These are phyloP conservation scores for Athetis lepigone DNA, from an alignment of 2,888 invertebrate genomes.

Conservation along the genomic window DNA sequence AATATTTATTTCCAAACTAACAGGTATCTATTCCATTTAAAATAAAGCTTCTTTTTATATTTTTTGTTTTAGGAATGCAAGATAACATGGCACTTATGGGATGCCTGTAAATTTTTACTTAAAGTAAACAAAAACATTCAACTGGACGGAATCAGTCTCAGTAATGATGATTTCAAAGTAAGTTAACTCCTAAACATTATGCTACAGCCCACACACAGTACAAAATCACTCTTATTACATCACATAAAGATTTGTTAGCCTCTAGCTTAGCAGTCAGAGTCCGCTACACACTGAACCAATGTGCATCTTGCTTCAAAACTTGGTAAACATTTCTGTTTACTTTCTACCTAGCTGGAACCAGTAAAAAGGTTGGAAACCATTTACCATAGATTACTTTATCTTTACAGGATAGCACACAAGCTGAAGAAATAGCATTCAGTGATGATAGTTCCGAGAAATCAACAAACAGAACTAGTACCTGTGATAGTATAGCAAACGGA, in stretches of 20 bases:
- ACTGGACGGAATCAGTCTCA: conserved; percentile 27
- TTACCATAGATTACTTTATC: conserved; percentile 22
- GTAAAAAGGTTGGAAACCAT: neutral
- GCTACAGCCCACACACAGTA: no score
- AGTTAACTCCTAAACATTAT: no score
- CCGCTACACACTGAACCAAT: no score
- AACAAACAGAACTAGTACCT: conserved; percentile 64
- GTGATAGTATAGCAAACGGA: conserved; percentile 76
- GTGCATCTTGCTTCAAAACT: neutral
- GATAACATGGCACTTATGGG: conserved; percentile 87
- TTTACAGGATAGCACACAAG: conserved; percentile 63
- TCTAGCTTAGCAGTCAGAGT: no score
- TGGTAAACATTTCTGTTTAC: neutral
- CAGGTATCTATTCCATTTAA: neutral
- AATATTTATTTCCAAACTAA: neutral
- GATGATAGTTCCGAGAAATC: conserved; percentile 66
- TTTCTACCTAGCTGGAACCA: neutral
- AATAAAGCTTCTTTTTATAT: neutral
- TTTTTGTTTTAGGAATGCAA: conserved; percentile 77
- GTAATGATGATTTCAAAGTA: conserved; percentile 62
- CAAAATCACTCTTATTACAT: no score
- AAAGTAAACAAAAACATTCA: conserved; percentile 74
- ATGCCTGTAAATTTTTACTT: conserved; percentile 82
- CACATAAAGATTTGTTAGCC: no score
- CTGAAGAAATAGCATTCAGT: conserved; percentile 62